phyloP scores from a whole-genome alignment of 2,797 vertebrate genomes.

The Ctenochaetus hawaiiensis region DNA sequence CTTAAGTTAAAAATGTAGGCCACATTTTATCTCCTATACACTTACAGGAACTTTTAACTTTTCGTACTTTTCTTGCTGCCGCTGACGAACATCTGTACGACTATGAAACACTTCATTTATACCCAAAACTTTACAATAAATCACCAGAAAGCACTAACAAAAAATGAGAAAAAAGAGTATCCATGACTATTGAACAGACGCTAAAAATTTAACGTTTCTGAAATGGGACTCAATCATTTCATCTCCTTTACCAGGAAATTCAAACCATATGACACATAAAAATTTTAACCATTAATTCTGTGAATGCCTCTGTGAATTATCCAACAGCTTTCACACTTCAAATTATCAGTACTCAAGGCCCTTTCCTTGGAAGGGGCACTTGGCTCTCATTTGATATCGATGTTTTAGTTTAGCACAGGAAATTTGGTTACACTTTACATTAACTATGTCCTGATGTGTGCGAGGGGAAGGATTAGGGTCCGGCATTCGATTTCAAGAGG shows the following conservation, averaged over 20 bases:
- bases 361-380: slow-evolving; percentile 69
- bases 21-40: slow-evolving; percentile 17
- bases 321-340: slow-evolving; percentile 74
- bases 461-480: slow-evolving; percentile 79
- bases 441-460: slow-evolving; percentile 85
- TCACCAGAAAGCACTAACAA: slow-evolving; percentile 5
- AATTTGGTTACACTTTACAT: slow-evolving; percentile 88
- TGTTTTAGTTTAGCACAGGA: slow-evolving; percentile 87
- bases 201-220: slow-evolving; percentile 44
- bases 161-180: background rate
- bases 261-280: slow-evolving; percentile 75
- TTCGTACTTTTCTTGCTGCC: slow-evolving; percentile 18
- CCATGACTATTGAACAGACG: slow-evolving; percentile 15
- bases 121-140: slow-evolving; percentile 15
- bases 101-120: slow-evolving; percentile 8
- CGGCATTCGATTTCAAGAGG: slow-evolving; percentile 82
- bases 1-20: too few relatives aligned
- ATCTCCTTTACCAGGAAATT: slow-evolving; percentile 73
- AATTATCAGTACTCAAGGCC: slow-evolving; percentile 68
- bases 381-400: slow-evolving; percentile 80
- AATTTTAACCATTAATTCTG: slow-evolving; percentile 67
- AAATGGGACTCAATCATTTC: slow-evolving; percentile 58
- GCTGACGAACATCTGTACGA: background rate
- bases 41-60: slow-evolving; percentile 1
- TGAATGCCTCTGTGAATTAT: slow-evolving; percentile 73